Evolutionary conservation across 2,113 vertebrate species (phyloP).

Genomic region (Canis aureus): DNA sequence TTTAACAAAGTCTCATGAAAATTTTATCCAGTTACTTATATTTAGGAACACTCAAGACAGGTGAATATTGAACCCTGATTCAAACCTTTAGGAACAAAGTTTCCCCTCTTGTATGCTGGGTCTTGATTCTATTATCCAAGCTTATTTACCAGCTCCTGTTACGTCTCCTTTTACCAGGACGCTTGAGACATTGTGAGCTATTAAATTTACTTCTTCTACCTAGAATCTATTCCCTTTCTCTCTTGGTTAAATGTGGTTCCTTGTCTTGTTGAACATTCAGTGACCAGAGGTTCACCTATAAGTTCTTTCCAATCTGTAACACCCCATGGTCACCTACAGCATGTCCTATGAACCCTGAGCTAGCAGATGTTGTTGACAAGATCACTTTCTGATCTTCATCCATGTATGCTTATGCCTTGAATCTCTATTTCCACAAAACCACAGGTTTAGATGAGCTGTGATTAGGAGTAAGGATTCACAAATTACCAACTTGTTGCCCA

Average conservation of each 20-base stretch:
- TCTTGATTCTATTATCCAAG: accelerated
- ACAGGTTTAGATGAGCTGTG: background rate
- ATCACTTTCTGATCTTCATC: background rate
- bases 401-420: accelerated
- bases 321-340: accelerated
- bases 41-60: background rate
- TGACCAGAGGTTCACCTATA: background rate
- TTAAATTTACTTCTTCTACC: background rate
- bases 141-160: accelerated
- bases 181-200: accelerated
- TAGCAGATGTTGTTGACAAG: accelerated
- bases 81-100: background rate
- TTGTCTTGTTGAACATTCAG: background rate
- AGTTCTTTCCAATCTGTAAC: background rate
- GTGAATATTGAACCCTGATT: accelerated
- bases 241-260: background rate
- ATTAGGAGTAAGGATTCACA: background rate
- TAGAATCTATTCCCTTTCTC: background rate
- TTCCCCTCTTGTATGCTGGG: accelerated
- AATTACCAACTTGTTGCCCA: background rate
- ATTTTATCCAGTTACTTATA: accelerated
- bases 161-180: background rate
- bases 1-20: background rate
- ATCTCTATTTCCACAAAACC: background rate
- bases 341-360: background rate